Evolutionary conservation across 2,888 invertebrate genomes (phyloP), one percentile per base, ranked within the genome.

Genomic region (Thymelicus acteon): DNA sequence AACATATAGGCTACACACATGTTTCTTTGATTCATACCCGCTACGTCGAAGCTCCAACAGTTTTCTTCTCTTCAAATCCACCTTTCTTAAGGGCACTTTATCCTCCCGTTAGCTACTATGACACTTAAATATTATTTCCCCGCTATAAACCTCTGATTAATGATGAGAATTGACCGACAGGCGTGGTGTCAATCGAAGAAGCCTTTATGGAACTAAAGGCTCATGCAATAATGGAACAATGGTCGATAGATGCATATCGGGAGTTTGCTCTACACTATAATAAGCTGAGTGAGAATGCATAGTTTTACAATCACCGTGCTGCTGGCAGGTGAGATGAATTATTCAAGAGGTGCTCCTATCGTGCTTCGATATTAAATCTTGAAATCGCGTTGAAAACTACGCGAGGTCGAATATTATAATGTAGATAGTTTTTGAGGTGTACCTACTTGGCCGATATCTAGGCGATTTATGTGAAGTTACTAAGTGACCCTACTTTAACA

Each of bases 281-380:
- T 54, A 54, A 54, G 54, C 54, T 54, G 24, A 54, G 54, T 54
- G 54, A 54, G 54, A 57, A 48, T 62, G 31, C 48, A 67, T 70
- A 70, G 69, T 64, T 70, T 64, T 60, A 49, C 58, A 52, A 70
- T 64, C 63, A 48, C 48, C 61, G 31, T 60, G 67, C 39, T 24
- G 24, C 60, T 60, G 40, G 67, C 60, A 68, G 62, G 54, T 61
- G 44, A 48, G 60, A 68, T 68, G 62, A 68, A 68, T 68, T 44
- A 68, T 68, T 68, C 68, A 68, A 12, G 40, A 31, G 61, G 10
- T 54, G 61, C 24, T 40, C 24, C 37, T 31, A 62, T 68, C 68
- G 68, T 54, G 68, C 60, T 60, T 67, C 58, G 48, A 60, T 67
- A 67, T 66, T 66, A 63, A 70, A 70, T 70, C 64, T 70, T 54